Evolutionary conservation across 2,797 vertebrate species (phyloP).

Genomic region (Podarcis siculus): DNA sequence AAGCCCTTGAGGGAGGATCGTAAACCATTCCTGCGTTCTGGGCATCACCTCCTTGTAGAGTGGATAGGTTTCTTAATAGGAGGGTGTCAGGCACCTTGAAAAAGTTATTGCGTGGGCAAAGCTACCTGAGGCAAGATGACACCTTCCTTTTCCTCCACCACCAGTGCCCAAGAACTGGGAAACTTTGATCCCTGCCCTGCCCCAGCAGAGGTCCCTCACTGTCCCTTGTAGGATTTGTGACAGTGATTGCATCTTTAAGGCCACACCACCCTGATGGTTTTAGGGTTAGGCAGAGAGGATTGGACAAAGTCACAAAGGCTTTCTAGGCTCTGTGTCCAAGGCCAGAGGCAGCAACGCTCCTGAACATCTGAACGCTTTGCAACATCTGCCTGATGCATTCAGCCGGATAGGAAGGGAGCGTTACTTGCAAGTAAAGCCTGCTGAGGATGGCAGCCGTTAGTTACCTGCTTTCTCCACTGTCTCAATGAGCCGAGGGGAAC

Average conservation of each 20-base stretch:
- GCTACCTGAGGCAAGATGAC: too few species aligned
- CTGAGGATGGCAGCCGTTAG: background rate
- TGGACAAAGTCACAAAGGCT: too few species aligned
- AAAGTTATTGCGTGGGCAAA: background rate
- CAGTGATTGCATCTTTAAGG: background rate
- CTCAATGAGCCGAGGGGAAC: accelerated
- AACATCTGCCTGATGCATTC: background rate
- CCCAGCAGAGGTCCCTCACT: background rate
- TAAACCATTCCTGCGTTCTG: background rate
- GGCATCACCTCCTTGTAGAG: too few species aligned
- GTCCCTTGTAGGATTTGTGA: background rate
- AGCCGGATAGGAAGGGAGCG: background rate
- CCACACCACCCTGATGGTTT: background rate
- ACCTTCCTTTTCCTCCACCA: too few species aligned
- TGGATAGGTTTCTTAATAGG: background rate
- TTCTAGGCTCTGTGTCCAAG: too few species aligned
- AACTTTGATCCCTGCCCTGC: too few species aligned
- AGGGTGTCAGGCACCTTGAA: background rate
- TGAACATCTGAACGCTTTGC: background rate
- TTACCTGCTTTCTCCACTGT: background rate
- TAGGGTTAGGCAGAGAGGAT: background rate
- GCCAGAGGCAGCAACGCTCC: too few species aligned
- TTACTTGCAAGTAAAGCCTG: background rate
- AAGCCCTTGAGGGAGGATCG: background rate
- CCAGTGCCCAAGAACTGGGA: background rate